These are phyloP conservation scores for Ceuthmochares aereus DNA, from an alignment of 2,113 vertebrate species.

Conservation along the genomic window DNA sequence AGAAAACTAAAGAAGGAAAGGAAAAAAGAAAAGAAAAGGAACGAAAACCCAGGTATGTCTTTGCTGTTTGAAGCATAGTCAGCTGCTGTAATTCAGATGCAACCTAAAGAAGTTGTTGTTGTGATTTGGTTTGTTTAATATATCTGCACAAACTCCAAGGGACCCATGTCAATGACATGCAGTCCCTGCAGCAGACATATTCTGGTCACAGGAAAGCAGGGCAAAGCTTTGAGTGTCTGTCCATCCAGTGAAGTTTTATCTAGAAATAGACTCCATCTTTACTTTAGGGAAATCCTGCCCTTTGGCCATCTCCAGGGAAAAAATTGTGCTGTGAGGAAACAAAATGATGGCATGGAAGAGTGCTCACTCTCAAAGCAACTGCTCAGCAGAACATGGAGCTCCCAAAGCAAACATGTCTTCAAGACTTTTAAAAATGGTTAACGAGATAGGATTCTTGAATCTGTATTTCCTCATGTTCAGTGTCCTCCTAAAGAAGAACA, in stretches of 20 bases:
- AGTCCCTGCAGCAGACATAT: neutral
- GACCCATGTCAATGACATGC: neutral
- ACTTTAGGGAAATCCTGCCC: neutral
- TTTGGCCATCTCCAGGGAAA: neutral
- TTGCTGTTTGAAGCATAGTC: neutral
- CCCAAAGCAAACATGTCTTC: neutral
- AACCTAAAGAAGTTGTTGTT: neutral
- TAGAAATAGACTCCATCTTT: neutral
- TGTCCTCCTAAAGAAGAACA: neutral
- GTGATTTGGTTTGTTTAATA: neutral
- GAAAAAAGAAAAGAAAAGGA: neutral
- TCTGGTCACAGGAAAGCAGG: neutral
- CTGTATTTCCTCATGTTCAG: neutral
- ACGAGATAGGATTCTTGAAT: neutral
- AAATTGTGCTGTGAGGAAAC: neutral
- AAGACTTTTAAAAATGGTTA: neutral
- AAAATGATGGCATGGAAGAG: neutral
- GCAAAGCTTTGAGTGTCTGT: neutral
- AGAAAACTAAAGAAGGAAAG: neutral
- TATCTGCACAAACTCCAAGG: neutral
- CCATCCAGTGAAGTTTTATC: neutral
- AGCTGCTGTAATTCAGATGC: neutral
- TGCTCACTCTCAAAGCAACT: neutral
- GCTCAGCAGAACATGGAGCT: neutral
- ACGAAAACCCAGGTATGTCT: neutral